Evolutionary conservation across 2,797 vertebrate genomes (phyloP).

Genomic region (Gymnocypris eckloni): DNA sequence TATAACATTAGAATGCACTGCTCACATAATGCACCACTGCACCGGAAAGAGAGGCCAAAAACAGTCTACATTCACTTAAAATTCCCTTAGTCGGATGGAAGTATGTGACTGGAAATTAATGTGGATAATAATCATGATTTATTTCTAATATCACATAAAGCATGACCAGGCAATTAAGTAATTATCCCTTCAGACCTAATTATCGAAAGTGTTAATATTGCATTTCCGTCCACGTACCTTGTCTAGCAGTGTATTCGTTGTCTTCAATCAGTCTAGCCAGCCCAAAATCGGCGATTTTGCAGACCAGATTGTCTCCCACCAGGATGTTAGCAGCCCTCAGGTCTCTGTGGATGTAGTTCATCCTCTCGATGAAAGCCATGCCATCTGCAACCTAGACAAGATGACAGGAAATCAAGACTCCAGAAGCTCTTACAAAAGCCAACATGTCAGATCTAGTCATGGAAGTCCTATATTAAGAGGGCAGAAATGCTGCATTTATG

Average conservation of each 20-base stretch:
- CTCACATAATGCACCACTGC: background rate
- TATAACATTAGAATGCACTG: slow-evolving; percentile 19
- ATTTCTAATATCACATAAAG: slow-evolving; percentile 9
- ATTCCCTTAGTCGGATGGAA: background rate
- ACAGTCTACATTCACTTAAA: background rate
- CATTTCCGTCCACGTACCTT: slow-evolving; percentile 80
- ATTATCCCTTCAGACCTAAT: background rate
- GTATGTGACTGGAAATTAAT: slow-evolving; percentile 1
- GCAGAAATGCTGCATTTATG: background rate
- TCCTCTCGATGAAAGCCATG: slow-evolving; percentile 99
- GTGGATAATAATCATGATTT: background rate
- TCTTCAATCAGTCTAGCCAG: slow-evolving; percentile 98
- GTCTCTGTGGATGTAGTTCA: slow-evolving; percentile 99
- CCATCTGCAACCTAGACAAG: slow-evolving; percentile 90
- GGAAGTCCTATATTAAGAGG: background rate
- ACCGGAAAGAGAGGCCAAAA: background rate
- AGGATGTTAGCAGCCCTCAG: slow-evolving; percentile 97
- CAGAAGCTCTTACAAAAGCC: background rate
- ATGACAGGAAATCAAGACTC: slow-evolving; percentile 29
- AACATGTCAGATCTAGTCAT: background rate
- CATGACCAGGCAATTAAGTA: slow-evolving; percentile 13
- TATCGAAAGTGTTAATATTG: slow-evolving; percentile 15
- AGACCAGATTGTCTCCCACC: slow-evolving; percentile 96
- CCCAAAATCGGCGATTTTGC: slow-evolving; percentile 98
- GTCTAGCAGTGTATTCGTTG: slow-evolving; percentile 97